Conservation (phyloP, 2,888 invertebrate species). For the Adineta ricciae region DNA sequence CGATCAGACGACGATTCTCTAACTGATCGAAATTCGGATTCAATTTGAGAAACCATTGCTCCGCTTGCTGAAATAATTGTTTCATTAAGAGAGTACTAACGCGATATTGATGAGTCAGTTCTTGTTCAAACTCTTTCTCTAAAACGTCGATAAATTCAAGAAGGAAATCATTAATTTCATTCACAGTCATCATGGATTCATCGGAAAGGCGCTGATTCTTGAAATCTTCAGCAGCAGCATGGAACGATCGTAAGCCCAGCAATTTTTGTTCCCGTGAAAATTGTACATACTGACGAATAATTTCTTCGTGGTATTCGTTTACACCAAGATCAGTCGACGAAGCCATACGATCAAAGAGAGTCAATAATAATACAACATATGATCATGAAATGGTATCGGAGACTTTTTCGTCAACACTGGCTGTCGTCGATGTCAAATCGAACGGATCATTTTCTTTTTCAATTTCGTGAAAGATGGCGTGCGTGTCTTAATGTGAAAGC, state of each 20-base stretch:
- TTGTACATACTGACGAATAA: slow-evolving; percentile 53
- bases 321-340: slow-evolving; percentile 46
- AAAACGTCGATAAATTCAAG: slow-evolving; percentile 43
- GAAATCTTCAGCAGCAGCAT: slow-evolving; percentile 54
- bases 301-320: slow-evolving; percentile 54
- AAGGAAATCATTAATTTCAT: slow-evolving; percentile 55
- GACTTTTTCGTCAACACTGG: no score
- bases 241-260: slow-evolving; percentile 53
- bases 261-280: slow-evolving; percentile 54
- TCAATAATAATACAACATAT: not conserved
- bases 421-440: no score
- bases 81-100: slow-evolving; percentile 54
- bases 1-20: slow-evolving; percentile 48
- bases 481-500: no score
- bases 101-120: slow-evolving; percentile 54
- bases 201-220: slow-evolving; percentile 51
- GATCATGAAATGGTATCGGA: no score
- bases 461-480: no score
- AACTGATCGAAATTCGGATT: slow-evolving; percentile 55
- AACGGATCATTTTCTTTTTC: no score
- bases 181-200: slow-evolving; percentile 54
- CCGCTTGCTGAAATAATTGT: slow-evolving; percentile 55
- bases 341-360: not conserved
- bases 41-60: slow-evolving; percentile 56
- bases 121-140: slow-evolving; percentile 49